Evolutionary conservation across 2,797 vertebrate species (phyloP), one percentile per base, ranked within the genome.

Genomic region (Channallabes apus): DNA sequence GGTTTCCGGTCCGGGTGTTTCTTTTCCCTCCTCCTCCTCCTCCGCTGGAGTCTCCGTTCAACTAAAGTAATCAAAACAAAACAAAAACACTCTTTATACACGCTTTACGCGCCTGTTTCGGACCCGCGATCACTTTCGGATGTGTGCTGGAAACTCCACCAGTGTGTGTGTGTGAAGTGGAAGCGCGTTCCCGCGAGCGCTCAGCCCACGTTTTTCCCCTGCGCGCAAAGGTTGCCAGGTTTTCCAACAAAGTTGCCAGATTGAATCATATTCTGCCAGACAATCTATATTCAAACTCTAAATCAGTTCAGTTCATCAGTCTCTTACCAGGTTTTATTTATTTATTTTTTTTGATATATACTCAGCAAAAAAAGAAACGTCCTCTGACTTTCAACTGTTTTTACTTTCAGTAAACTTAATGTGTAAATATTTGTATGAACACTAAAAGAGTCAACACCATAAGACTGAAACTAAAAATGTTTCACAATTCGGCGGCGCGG

Each of bases 81-180:
- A 51, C 9, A 12, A 51, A 38, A 51, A 51, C 46, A 51, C 46
- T 51, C 46, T 9, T 9, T 11, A 2, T 46, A 14, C 62, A 32
- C 29, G 17, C 17, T 35, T 24, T 6, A 1, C 27, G 12, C n/a
- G 78, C n/a, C 69, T 51, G 83, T 76, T 83, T 68, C 29, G n/a
- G 65, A 85, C 87, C 83, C 86, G 82, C 91, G 56, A 86, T 78
- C 93, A 93, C 93, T 93, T 93, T 91, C 41, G 81, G 88, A 51
- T 88, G 32, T 64, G 61, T 79, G 46, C 46, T 51, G 22, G 89
- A 86, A 91, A 93, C 93, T 94, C 92, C 88, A 90, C 64, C 35
- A 41, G 71, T 3, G 59, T 54, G 38, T 27, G 76, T 46, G 8
- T 11, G 46, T 51, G 41, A 51, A 51, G 46, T 51, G 46, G 46